phyloP scores from a whole-genome alignment of 1,140 invertebrate species.

The Drosophila triauraria region DNA sequence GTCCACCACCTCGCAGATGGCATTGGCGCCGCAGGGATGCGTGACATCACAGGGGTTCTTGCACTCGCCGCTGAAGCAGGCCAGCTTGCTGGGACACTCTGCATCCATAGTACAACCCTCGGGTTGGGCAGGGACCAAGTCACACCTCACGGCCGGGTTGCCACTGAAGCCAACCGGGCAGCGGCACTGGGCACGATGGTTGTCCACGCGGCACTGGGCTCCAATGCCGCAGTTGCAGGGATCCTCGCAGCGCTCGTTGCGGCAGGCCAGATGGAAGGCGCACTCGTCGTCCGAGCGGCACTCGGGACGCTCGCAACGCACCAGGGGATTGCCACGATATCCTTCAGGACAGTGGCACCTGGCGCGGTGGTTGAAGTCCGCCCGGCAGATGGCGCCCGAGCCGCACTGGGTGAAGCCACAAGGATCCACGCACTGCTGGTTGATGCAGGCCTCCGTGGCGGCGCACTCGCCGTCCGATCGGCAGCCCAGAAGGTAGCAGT shows the following conservation, averaged over 20 bases:
- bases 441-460: slow-evolving; percentile 92
- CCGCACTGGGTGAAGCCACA: slow-evolving; percentile 93
- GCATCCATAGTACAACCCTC: slow-evolving; percentile 92
- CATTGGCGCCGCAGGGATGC: slow-evolving; percentile 92
- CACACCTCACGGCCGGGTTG: slow-evolving; percentile 90
- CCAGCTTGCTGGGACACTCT: slow-evolving; percentile 93
- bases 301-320: slow-evolving; percentile 91
- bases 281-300: slow-evolving; percentile 91
- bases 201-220: slow-evolving; percentile 91
- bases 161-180: slow-evolving; percentile 94
- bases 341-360: slow-evolving; percentile 92
- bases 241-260: slow-evolving; percentile 90
- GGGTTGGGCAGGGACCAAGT: slow-evolving; percentile 86
- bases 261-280: slow-evolving; percentile 90
- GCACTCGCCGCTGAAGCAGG: slow-evolving; percentile 92
- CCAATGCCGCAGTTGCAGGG: slow-evolving; percentile 91
- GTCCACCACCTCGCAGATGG: slow-evolving; percentile 92
- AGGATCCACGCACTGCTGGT: slow-evolving; percentile 92
- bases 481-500: slow-evolving; percentile 89
- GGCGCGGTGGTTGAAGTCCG: slow-evolving; percentile 90
- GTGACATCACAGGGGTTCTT: slow-evolving; percentile 92
- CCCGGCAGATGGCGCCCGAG: slow-evolving; percentile 91
- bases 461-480: slow-evolving; percentile 94
- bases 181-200: slow-evolving; percentile 91
- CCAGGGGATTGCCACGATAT: slow-evolving; percentile 91